Conservation (phyloP, 2,113 vertebrate genomes). For the Peromyscus leucopus region DNA sequence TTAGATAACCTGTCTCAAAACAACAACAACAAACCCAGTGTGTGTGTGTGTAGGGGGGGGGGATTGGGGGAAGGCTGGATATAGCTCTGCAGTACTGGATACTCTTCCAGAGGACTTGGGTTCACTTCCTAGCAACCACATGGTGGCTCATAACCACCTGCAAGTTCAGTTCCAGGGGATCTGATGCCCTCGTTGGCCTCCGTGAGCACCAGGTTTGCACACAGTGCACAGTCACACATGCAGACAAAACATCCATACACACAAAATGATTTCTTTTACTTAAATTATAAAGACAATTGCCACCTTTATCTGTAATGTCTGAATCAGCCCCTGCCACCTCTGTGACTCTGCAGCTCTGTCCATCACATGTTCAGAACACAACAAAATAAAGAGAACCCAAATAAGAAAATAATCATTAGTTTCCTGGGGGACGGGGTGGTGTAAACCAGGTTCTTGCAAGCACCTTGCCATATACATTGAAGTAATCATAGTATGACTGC, state of each 20-base stretch:
- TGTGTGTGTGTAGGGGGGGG: not conserved
- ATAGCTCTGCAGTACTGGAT: not conserved
- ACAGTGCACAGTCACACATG: not conserved
- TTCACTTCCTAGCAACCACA: not conserved
- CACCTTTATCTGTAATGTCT: not conserved
- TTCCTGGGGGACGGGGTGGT: not conserved
- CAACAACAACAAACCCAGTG: not conserved
- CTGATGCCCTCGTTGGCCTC: not conserved
- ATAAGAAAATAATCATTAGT: conserved; percentile 20
- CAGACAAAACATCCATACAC: not conserved
- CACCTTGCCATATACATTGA: not conserved
- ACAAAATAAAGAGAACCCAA: not conserved
- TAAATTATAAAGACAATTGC: conserved; percentile 17
- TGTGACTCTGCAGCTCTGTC: conserved; percentile 41
- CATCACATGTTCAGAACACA: not conserved
- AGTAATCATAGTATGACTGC: not conserved
- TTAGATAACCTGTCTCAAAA: not conserved
- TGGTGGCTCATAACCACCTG: not conserved
- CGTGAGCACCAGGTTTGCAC: not conserved
- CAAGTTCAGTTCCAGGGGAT: not conserved
- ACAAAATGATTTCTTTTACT: not conserved
- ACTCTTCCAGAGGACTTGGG: not conserved
- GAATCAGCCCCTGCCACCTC: not conserved
- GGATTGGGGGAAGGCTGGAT: not conserved
- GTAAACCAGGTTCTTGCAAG: not conserved